Evolutionary conservation across 2,113 vertebrate genomes (phyloP).

Genomic region (Heterotis niloticus): DNA sequence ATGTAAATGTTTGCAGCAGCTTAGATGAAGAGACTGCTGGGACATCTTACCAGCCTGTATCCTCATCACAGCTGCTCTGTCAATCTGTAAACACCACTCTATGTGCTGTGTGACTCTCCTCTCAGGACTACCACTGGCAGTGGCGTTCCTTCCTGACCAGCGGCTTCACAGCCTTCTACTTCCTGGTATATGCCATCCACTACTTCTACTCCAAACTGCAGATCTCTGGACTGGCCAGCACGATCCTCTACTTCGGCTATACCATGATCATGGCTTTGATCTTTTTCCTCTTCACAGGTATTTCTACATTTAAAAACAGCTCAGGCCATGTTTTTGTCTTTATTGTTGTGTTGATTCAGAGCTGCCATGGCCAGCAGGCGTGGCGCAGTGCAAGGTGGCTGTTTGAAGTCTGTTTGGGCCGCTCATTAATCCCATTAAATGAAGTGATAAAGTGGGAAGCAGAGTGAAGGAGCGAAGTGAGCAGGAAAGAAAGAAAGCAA

Average conservation of each 20-base stretch:
- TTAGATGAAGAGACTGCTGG: neutral
- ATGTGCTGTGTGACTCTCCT: neutral
- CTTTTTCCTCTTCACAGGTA: constrained; percentile 92
- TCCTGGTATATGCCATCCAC: constrained; percentile 85
- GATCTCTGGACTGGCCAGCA: constrained; percentile 86
- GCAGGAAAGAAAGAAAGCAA: constrained; percentile 39
- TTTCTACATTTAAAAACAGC: constrained; percentile 17
- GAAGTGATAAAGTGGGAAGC: constrained; percentile 67
- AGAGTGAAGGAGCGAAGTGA: constrained; percentile 59
- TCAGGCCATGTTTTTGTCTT: neutral
- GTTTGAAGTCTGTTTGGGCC: constrained; percentile 47
- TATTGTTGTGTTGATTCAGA: neutral
- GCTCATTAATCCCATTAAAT: constrained; percentile 77
- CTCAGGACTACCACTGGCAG: constrained; percentile 90
- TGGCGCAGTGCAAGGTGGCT: neutral
- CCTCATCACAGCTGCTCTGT: no score
- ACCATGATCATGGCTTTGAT: constrained; percentile 95
- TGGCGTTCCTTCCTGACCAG: constrained; percentile 94
- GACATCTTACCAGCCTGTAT: neutral
- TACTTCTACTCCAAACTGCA: constrained; percentile 92
- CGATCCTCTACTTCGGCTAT: constrained; percentile 88
- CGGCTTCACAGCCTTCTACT: constrained; percentile 87
- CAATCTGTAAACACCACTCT: no score
- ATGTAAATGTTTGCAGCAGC: neutral
- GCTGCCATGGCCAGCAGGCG: neutral